Percentiles rank a stretch among this genome's conserved stretches.
These are phyloP conservation scores for Uria lomvia DNA, from an alignment of 2,113 vertebrate genomes.

Conservation along the genomic window DNA sequence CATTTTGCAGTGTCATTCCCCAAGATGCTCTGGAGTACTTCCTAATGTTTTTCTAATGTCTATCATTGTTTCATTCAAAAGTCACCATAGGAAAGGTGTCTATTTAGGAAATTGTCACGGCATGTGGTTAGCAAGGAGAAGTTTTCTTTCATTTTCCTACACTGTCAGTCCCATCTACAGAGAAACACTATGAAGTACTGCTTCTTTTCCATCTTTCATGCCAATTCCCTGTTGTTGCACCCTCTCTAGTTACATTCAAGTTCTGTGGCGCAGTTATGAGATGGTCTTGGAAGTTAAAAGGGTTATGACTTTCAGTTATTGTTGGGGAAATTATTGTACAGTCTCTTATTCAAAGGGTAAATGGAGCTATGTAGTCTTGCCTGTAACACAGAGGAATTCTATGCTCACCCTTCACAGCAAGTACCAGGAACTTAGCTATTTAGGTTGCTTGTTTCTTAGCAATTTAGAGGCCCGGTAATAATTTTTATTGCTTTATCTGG, in stretches of 20 bases:
- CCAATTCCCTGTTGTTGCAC: neutral
- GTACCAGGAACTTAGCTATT: neutral
- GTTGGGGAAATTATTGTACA: neutral
- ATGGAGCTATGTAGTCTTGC: neutral
- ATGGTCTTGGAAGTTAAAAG: neutral
- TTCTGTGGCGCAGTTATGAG: neutral
- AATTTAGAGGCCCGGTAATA: neutral
- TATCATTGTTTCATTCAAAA: neutral
- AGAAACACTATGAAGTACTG: neutral
- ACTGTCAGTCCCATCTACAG: neutral
- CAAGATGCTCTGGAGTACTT: neutral
- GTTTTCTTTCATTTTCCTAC: neutral
- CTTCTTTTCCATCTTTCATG: neutral
- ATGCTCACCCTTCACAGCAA: neutral
- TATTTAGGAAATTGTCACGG: neutral
- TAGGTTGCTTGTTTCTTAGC: neutral
- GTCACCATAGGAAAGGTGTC: neutral
- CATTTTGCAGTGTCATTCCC: neutral
- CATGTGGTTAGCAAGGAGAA: neutral
- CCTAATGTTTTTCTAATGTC: neutral
- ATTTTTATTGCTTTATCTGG: neutral
- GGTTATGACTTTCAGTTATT: neutral
- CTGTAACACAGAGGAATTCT: neutral
- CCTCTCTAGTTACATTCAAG: neutral
- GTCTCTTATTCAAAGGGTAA: neutral